Base-by-base conservation (phyloP, 2,113 vertebrate species). In the Dendrocopos noguchii region DNA sequence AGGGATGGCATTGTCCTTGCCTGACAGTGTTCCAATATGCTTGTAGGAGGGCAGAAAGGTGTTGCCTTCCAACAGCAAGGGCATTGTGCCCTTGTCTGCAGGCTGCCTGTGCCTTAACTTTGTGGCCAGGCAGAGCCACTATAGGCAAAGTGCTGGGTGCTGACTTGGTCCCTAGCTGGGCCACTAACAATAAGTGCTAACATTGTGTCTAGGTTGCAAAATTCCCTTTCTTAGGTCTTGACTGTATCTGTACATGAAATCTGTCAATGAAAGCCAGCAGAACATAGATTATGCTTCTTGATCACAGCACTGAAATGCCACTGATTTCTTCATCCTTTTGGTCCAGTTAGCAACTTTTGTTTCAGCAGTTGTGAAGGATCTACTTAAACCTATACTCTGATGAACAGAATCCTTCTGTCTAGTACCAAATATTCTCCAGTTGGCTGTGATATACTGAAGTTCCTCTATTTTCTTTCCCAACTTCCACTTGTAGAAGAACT, bases 381-480 rank as follows among this genome's bases (percentile, higher is more conserved):
- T 71, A 2, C 70, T 91, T 61, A 11, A 57, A 44, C 9, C 52
- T 88, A 47, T 34, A 57, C 4, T 84, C 28, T 79, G 50, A n/a
- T 55, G 52, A 90, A 74, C 7, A 87, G 34, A 91, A 91, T 84
- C 39, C 22, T 89, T 82, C 27, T 91, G 46, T 95, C 39, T n/a
- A 66, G 31, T 39, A 63, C n/a, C 52, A 46, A 63, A 46, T 44
- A 65, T 4, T 79, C 79, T 84, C 44, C 10, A 66, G 33, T 16
- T 60, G 12, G 3, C 15, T 8, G 9, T 8, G 27, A n/a, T 31
- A 31, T 55, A 46, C 21, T 73, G 46, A 79, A 36, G 9, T 53
- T 60, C 53, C 77, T 2, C 33, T 74, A 31, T 71, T 91, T 92
- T 70, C 22, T 87, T 85, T 68, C 33, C 3, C 1, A 25, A 2